These are phyloP conservation scores for Lycaena phlaeas DNA, from an alignment of 2,888 invertebrate species.

Conservation along the genomic window DNA sequence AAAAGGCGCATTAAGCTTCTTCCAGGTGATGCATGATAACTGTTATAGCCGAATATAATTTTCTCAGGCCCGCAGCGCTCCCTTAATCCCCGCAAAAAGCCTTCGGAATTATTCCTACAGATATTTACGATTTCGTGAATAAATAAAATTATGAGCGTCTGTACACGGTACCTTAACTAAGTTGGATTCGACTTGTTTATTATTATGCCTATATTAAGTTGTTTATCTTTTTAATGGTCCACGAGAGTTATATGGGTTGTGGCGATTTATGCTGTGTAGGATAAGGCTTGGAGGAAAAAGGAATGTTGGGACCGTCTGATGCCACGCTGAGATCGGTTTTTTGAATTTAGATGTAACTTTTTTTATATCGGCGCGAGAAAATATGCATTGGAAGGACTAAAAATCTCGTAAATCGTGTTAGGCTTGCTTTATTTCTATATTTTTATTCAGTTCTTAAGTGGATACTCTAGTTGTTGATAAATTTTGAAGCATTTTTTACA, in stretches of 20 bases:
- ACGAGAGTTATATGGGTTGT: slow-evolving; percentile 65
- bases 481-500: too few relatives aligned
- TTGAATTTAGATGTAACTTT: slow-evolving; percentile 64
- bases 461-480: too few relatives aligned
- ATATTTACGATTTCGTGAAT: slow-evolving; percentile 72
- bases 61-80: slow-evolving; percentile 66
- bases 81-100: slow-evolving; percentile 71
- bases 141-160: slow-evolving; percentile 68
- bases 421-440: too few relatives aligned
- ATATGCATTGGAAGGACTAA: background rate
- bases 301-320: slow-evolving; percentile 52
- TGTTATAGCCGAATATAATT: slow-evolving; percentile 73
- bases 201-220: slow-evolving; percentile 72
- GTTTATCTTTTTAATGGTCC: slow-evolving; percentile 70
- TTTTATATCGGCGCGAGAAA: slow-evolving; percentile 22
- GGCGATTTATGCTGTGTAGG: slow-evolving; percentile 59
- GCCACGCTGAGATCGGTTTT: slow-evolving; percentile 60
- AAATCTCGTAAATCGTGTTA: slow-evolving; percentile 1
- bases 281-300: slow-evolving; percentile 52
- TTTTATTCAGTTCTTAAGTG: too few relatives aligned
- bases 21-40: slow-evolving; percentile 73
- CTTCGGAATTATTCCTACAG: slow-evolving; percentile 68
- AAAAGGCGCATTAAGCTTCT: slow-evolving; percentile 69
- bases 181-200: slow-evolving; percentile 59
- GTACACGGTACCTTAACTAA: slow-evolving; percentile 54